Percentiles rank a stretch among this genome's conserved stretches.
Conservation (phyloP, 2,113 vertebrate genomes). For the Microcebus ravelobensis region DNA sequence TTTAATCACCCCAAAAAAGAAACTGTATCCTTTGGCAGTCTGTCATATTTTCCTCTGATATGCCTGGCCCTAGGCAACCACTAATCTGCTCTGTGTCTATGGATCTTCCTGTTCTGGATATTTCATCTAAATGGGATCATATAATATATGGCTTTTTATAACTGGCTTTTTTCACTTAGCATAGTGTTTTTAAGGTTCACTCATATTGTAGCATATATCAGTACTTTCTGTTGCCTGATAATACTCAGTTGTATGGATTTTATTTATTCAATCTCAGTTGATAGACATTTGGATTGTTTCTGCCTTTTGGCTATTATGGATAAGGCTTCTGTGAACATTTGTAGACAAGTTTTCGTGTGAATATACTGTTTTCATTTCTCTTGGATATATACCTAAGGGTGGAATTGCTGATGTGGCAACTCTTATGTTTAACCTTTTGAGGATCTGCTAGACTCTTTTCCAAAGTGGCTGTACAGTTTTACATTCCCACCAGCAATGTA, state of each 20-base stretch:
- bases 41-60: neutral
- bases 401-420: neutral
- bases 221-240: conserved; percentile 18
- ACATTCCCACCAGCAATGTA: neutral
- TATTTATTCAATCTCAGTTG: neutral
- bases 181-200: conserved; percentile 18
- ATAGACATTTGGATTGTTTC: conserved; percentile 1
- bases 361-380: neutral
- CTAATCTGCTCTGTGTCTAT: neutral
- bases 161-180: conserved; percentile 3
- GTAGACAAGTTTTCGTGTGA: neutral
- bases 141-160: neutral
- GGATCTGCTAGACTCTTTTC: neutral
- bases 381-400: neutral
- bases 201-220: neutral
- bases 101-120: neutral
- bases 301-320: neutral
- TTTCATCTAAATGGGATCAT: neutral
- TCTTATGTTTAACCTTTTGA: conserved; percentile 37
- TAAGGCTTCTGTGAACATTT: neutral
- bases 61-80: neutral
- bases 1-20: conserved; percentile 32
- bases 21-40: neutral
- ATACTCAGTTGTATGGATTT: neutral
- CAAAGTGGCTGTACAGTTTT: neutral